A percentile compares a stretch with the other conserved stretches of the same genome.
These are phyloP conservation scores for Muscicapa striata DNA, from an alignment of 2,797 vertebrate species.

Conservation along the genomic window DNA sequence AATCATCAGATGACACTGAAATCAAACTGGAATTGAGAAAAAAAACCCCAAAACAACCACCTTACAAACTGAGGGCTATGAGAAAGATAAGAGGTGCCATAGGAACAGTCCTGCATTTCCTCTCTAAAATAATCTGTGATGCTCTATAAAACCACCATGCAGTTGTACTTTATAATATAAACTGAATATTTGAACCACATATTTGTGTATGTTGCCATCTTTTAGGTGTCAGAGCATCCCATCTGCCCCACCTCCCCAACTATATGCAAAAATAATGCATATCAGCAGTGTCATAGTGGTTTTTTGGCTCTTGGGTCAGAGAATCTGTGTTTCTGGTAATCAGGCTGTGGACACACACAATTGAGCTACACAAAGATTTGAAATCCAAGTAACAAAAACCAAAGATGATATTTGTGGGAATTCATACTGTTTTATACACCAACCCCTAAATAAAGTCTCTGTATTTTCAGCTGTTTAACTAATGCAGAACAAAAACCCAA, in stretches of 20 bases:
- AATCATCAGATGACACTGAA: not conserved
- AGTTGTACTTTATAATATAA: not conserved
- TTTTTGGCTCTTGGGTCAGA: not conserved
- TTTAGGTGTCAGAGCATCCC: not conserved
- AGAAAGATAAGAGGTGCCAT: not conserved
- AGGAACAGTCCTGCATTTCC: not conserved
- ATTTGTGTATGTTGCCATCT: not conserved
- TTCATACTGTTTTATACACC: not conserved
- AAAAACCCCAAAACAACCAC: not conserved
- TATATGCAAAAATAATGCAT: not conserved
- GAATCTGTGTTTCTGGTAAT: not conserved
- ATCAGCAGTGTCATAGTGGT: not conserved
- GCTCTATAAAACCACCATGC: not conserved
- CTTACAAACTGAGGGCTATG: not conserved
- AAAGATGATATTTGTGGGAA: not conserved
- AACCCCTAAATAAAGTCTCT: not conserved
- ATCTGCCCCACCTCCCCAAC: not conserved
- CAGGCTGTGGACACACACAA: not conserved
- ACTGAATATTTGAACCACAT: not conserved
- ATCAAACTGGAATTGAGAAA: not conserved
- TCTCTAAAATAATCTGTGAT: not conserved
- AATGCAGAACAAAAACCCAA: not conserved
- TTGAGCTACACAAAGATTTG: not conserved
- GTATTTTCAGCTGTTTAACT: not conserved
- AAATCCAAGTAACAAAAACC: not conserved